phyloP scores from a whole-genome alignment of 1,140 invertebrate species.

The Magallana angulata region DNA sequence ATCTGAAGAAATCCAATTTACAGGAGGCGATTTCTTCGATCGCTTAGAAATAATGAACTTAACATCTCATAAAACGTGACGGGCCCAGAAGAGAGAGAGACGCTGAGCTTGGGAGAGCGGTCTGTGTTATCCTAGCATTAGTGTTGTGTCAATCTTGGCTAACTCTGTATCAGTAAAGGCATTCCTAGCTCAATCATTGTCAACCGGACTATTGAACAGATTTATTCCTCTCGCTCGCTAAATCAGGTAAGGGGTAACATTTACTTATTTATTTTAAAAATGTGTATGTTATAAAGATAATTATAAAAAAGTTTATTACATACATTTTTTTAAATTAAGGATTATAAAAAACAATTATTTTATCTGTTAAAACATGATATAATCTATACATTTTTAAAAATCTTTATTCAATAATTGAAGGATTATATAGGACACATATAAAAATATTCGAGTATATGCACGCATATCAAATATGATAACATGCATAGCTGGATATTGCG shows the following conservation, averaged over 20 bases:
- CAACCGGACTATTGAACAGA: not conserved
- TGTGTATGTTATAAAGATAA: too few relatives aligned
- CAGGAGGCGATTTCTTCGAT: slow-evolving; percentile 25
- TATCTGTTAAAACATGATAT: too few relatives aligned
- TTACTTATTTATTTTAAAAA: not conserved
- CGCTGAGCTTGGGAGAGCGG: not conserved
- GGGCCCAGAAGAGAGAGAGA: slow-evolving; percentile 10
- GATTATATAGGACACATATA: too few relatives aligned
- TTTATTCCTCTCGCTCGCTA: not conserved
- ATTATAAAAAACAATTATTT: too few relatives aligned
- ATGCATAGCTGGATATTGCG: not conserved
- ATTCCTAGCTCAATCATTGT: not conserved
- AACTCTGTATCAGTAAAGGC: not conserved
- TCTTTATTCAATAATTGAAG: too few relatives aligned
- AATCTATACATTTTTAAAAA: too few relatives aligned
- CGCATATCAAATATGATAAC: not conserved
- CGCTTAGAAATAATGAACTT: slow-evolving; percentile 38
- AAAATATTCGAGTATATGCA: too few relatives aligned
- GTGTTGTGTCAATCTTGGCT: not conserved
- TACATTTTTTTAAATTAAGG: too few relatives aligned
- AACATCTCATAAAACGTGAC: slow-evolving; percentile 30
- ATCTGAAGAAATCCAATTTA: slow-evolving; percentile 32
- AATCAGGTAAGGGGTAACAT: not conserved
- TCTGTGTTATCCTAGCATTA: not conserved
- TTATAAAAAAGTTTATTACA: too few relatives aligned